Conservation (phyloP, 1,140 invertebrate genomes). For the Matsumurasca onukii region DNA sequence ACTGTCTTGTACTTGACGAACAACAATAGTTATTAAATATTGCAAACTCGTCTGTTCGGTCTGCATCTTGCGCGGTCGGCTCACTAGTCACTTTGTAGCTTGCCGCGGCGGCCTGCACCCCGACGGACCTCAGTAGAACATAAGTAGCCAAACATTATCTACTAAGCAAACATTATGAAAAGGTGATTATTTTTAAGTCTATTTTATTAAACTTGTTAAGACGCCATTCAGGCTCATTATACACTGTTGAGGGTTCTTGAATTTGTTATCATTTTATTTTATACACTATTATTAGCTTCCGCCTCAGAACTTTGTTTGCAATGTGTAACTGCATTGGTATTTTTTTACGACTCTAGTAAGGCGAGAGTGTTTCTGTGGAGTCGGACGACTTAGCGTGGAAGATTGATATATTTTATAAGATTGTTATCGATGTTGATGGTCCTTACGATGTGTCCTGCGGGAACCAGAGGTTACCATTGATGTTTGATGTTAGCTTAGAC, state of each 20-base stretch:
- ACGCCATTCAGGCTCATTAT: conserved; percentile 12
- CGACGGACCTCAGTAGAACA: neutral
- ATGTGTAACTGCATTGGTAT: neutral
- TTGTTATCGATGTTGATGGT: conserved; percentile 8
- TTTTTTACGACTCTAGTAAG: neutral
- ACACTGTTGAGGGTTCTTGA: conserved; percentile 20
- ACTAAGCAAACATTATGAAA: conserved; percentile 10
- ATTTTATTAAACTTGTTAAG: conserved; percentile 24
- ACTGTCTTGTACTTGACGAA: too few relatives aligned
- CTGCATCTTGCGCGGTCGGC: too few relatives aligned
- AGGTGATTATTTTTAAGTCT: conserved; percentile 25
- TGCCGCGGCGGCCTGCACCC: neutral
- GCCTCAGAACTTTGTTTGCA: neutral
- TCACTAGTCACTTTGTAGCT: conserved; percentile 17
- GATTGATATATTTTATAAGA: conserved; percentile 21
- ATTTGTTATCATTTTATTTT: conserved; percentile 20
- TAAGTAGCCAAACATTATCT: conserved; percentile 4
- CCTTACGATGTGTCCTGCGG: neutral
- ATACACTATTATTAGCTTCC: neutral
- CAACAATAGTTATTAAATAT: too few relatives aligned
- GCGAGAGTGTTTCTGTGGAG: neutral
- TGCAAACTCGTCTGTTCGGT: too few relatives aligned
- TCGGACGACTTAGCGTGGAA: too few relatives aligned
- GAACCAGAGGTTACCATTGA: conserved; percentile 5
- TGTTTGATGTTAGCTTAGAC: conserved; percentile 14